These are phyloP conservation scores for Sigmodon hispidus DNA, from an alignment of 2,113 vertebrate species.

Conservation along the genomic window DNA sequence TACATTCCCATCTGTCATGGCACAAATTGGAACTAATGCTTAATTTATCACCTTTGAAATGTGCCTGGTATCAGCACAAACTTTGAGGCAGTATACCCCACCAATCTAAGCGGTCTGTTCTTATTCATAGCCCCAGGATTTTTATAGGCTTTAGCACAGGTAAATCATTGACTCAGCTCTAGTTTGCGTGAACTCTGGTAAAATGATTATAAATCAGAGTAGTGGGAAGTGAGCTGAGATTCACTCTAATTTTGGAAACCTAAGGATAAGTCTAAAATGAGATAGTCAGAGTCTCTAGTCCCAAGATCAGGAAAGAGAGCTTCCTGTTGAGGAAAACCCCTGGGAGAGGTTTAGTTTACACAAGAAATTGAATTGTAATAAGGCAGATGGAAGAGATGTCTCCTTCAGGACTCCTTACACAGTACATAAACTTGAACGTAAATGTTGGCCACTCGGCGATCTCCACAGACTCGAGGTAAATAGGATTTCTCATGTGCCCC, in stretches of 20 bases:
- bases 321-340: neutral
- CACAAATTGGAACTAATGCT: slow-evolving; percentile 45
- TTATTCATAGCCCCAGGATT: neutral
- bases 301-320: slow-evolving; percentile 11
- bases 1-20: neutral
- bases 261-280: neutral
- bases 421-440: slow-evolving; percentile 49
- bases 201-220: slow-evolving; percentile 63
- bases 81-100: slow-evolving; percentile 43
- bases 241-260: neutral
- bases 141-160: slow-evolving; percentile 8
- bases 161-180: slow-evolving; percentile 57
- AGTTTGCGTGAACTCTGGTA: slow-evolving; percentile 43
- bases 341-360: slow-evolving; percentile 39
- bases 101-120: slow-evolving; percentile 34
- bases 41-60: slow-evolving; percentile 53
- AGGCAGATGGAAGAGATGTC: neutral
- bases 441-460: neutral
- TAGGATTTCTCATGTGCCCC: slow-evolving; percentile 49
- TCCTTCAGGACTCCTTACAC: slow-evolving; percentile 4
- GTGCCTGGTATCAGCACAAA: neutral
- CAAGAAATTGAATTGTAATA: slow-evolving; percentile 53
- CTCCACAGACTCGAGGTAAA: slow-evolving; percentile 38
- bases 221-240: slow-evolving; percentile 42
- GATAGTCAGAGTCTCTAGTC: neutral